Evolutionary conservation across 1,140 invertebrate genomes (phyloP), one percentile per base, ranked within the genome.

Genomic region (Anagrus nilaparvatae): DNA sequence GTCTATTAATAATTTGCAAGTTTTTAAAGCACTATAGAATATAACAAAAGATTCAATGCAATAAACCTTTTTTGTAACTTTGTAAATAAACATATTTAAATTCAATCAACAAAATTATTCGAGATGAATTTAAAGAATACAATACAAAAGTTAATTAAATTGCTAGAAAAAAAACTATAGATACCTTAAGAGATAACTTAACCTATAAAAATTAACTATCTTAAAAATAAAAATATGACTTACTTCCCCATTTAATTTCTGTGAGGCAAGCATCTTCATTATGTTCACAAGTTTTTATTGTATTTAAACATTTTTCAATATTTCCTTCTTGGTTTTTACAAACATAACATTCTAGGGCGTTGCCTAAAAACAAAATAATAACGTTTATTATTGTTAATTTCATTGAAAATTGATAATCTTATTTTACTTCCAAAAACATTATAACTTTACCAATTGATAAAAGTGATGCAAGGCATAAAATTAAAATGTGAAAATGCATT

Each of bases 271-370:
- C 76, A 65, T 97, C 89, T 61, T 97, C 75, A 20, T 74, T 78
- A 50, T 83, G 77, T 47, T 90, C 80, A 63, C 94, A 98, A 16
- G 85, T 90, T 61, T 82, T 84, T 14, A 94, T 87, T 4, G 90
- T 93, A 56, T 85, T 90, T 8, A 87, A 65, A 65, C 94, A 98
- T 69, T 98, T 98, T 48, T 87, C 90, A 23, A 73, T 77, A 58
- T 98, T 97, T 49, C 84, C 82, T 52, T 93, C 88, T 71, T 98
- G 93, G 52, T 86, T 78, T 39, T 79, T 74, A 65, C 94, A 97
- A 10, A 95, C 90, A 62, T 97, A 97, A 68, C 94, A 98, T 69
- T 97, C 91, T 44, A 96, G 71, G 46, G 76, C 72, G 58, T 65
- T 55, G 54, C 73, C 84, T 81, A 34, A 44, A 58, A 49, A 18